These are phyloP conservation scores for Cryptocephalus moraei DNA, from an alignment of 2,888 invertebrate species.

Conservation along the genomic window DNA sequence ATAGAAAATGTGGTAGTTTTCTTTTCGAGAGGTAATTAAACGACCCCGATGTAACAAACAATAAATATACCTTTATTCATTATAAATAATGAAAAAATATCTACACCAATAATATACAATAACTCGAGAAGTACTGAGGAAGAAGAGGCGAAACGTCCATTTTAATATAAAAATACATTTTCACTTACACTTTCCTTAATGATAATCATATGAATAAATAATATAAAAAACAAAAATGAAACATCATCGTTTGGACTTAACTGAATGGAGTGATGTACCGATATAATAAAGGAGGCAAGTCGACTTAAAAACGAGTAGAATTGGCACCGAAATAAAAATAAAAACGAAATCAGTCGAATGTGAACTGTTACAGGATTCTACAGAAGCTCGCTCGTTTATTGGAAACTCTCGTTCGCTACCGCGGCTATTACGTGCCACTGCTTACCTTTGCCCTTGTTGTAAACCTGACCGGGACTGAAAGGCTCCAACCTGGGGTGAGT, in stretches of 20 bases:
- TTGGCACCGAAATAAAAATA: slow-evolving; percentile 13
- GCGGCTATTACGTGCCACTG: slow-evolving; percentile 77
- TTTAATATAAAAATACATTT: slow-evolving; percentile 19
- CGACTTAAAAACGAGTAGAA: slow-evolving; percentile 9
- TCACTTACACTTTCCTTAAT: slow-evolving; percentile 11
- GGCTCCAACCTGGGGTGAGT: slow-evolving; percentile 74
- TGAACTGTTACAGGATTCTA: not conserved
- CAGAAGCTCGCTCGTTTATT: too few species aligned
- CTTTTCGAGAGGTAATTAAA: too few species aligned
- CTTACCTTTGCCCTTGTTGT: slow-evolving; percentile 82
- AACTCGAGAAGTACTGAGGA: not conserved
- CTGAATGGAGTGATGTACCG: slow-evolving; percentile 1
- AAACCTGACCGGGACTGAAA: slow-evolving; percentile 85
- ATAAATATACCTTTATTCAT: slow-evolving; percentile 26
- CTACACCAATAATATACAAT: slow-evolving; percentile 24
- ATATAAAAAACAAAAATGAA: not conserved
- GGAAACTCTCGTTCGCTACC: not conserved
- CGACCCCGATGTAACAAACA: slow-evolving; percentile 15
- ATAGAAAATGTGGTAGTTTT: too few species aligned
- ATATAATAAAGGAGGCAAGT: slow-evolving; percentile 9
- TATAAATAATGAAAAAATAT: slow-evolving; percentile 20
- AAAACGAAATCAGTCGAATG: slow-evolving; percentile 14
- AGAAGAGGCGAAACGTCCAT: slow-evolving; percentile 9
- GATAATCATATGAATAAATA: not conserved
- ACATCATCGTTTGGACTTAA: not conserved